Evolutionary conservation across 2,113 vertebrate genomes (phyloP).

Genomic region (Tachycineta bicolor): DNA sequence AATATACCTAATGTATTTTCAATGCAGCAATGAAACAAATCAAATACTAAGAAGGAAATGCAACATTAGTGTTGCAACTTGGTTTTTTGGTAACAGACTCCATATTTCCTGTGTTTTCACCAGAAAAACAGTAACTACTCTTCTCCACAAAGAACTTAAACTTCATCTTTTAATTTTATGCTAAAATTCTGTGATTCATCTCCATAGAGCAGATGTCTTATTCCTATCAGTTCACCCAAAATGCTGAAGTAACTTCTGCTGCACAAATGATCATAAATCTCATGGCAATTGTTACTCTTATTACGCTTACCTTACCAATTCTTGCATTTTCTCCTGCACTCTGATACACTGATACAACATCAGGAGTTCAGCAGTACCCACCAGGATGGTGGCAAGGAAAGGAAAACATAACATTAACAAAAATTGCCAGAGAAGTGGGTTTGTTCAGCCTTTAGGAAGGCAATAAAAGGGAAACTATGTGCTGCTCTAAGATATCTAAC

Average conservation of each 20-base stretch:
- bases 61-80: neutral
- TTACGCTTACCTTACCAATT: neutral
- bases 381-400: neutral
- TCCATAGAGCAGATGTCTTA: neutral
- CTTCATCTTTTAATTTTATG: neutral
- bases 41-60: neutral
- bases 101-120: neutral
- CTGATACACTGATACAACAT: neutral
- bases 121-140: neutral
- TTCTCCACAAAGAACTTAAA: neutral
- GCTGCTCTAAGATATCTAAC: neutral
- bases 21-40: neutral
- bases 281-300: neutral
- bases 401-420: neutral
- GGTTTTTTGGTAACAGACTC: neutral
- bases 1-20: neutral
- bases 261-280: neutral
- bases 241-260: neutral
- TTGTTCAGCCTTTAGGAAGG: neutral
- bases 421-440: neutral
- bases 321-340: neutral
- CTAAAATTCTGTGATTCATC: neutral
- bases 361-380: accelerated
- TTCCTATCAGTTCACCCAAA: neutral
- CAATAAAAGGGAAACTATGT: neutral